Evolutionary conservation across 2,797 vertebrate genomes (phyloP).

Genomic region (Sebastes taczanowskii): DNA sequence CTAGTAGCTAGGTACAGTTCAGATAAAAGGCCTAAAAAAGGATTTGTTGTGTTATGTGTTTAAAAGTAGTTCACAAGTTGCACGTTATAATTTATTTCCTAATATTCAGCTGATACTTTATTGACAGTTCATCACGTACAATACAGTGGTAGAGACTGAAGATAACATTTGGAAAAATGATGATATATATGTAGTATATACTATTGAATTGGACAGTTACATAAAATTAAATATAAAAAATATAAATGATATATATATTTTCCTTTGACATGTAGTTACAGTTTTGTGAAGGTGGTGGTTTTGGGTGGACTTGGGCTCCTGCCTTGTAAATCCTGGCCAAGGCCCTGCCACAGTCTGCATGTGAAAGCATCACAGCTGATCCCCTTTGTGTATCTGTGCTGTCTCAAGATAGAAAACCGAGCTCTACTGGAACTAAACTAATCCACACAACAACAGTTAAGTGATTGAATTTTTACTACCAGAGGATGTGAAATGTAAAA

Average conservation of each 20-base stretch:
- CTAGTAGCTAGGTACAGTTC: no score
- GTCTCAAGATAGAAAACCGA: background rate
- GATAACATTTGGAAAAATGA: no score
- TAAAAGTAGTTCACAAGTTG: no score
- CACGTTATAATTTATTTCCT: no score
- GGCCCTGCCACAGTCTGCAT: background rate
- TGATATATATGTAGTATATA: no score
- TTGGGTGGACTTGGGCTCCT: background rate
- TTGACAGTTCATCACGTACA: no score
- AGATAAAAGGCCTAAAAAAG: no score
- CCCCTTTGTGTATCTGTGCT: background rate
- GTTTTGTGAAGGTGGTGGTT: background rate
- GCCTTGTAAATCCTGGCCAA: background rate
- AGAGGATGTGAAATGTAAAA: conserved; percentile 22
- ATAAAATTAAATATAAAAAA: background rate
- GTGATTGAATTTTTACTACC: conserved; percentile 16
- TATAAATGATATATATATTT: background rate
- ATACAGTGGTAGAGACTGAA: no score
- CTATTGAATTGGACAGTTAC: background rate
- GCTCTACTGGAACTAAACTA: conserved; percentile 1
- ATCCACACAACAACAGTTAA: conserved; percentile 13
- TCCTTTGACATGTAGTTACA: background rate
- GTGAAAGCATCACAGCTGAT: background rate
- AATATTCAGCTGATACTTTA: no score
- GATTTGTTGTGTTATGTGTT: no score